These are phyloP conservation scores for Chrysotoxum bicinctum DNA, from an alignment of 2,888 invertebrate genomes.

Conservation along the genomic window DNA sequence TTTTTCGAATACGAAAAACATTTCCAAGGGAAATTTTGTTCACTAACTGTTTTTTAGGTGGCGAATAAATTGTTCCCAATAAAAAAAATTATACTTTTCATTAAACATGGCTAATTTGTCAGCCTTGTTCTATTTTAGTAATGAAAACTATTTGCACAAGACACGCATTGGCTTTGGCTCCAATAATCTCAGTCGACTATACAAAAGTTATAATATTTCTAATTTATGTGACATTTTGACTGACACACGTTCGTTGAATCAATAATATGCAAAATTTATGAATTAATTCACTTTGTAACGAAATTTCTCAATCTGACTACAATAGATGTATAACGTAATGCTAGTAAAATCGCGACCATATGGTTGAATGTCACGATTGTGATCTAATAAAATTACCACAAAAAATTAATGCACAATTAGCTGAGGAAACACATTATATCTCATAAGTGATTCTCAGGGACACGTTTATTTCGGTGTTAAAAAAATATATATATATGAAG, in stretches of 20 bases:
- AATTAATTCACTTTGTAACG: constrained; percentile 13
- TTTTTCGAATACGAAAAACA: too few species aligned
- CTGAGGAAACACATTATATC: background rate
- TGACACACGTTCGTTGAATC: constrained; percentile 20
- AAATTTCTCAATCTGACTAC: background rate
- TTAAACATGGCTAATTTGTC: background rate
- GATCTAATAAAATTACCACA: constrained; percentile 4
- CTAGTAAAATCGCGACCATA: constrained; percentile 17
- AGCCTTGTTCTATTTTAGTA: constrained; percentile 7
- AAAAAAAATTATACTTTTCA: background rate
- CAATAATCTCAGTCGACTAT: constrained; percentile 5
- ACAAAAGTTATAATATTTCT: constrained; percentile 18
- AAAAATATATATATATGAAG: too few species aligned
- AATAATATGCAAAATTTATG: constrained; percentile 26
- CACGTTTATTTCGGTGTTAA: background rate
- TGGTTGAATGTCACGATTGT: background rate
- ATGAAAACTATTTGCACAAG: constrained; percentile 2
- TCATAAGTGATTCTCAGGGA: background rate
- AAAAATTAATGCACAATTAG: background rate
- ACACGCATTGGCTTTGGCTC: constrained; percentile 1
- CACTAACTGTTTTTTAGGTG: too few species aligned
- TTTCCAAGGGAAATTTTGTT: too few species aligned
- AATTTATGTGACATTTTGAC: constrained; percentile 25
- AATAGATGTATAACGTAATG: background rate
- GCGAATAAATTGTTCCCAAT: too few species aligned